Evolutionary conservation across 2,797 vertebrate species (phyloP).

Genomic region (Oreortyx pictus): DNA sequence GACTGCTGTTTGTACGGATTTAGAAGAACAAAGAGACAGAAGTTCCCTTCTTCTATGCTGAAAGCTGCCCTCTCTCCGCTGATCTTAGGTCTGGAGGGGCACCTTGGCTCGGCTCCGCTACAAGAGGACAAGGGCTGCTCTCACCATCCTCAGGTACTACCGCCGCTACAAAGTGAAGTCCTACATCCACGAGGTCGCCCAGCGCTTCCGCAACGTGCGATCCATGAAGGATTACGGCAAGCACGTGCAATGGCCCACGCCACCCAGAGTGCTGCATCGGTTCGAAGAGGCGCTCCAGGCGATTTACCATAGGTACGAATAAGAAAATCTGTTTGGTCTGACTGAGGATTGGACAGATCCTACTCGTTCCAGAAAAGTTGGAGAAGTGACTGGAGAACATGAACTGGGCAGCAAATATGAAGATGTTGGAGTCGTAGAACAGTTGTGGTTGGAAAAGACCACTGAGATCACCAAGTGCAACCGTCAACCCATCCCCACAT

Average conservation of each 20-base stretch:
- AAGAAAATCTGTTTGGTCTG: background rate
- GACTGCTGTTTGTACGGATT: background rate
- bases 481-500: too few relatives aligned
- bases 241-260: slow-evolving; percentile 90
- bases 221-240: slow-evolving; percentile 89
- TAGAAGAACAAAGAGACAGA: background rate
- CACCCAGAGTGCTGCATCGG: slow-evolving; percentile 90
- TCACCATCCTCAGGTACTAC: slow-evolving; percentile 87
- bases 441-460: too few relatives aligned
- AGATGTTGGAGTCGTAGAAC: fast-evolving
- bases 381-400: fast-evolving
- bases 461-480: too few relatives aligned
- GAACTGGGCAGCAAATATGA: fast-evolving
- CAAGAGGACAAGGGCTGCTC: slow-evolving; percentile 88
- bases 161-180: slow-evolving; percentile 93
- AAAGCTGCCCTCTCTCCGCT: background rate
- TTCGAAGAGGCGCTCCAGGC: slow-evolving; percentile 89
- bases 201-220: slow-evolving; percentile 85
- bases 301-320: slow-evolving; percentile 88
- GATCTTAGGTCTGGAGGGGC: slow-evolving; percentile 90
- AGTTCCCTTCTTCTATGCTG: background rate
- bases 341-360: background rate
- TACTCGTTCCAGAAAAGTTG: fast-evolving
- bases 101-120: slow-evolving; percentile 91
- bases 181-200: slow-evolving; percentile 88